A percentile compares a stretch with the other conserved stretches of the same genome.
Evolutionary conservation across 1,140 invertebrate genomes (phyloP).

Genomic region (Zaprionus vittiger): DNA sequence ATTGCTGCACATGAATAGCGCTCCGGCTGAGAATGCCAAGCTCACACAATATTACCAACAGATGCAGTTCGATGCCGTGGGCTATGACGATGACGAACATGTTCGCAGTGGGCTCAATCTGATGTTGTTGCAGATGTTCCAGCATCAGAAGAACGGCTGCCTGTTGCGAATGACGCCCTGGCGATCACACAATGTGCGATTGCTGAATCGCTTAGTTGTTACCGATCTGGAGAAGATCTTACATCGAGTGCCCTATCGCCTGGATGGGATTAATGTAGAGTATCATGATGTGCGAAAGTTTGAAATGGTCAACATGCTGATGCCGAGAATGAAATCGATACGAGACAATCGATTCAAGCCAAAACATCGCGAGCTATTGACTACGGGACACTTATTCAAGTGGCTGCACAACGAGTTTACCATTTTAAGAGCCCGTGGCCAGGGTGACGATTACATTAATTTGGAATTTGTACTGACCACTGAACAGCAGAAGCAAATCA

Average conservation of each 20-base stretch:
- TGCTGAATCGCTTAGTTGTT: conserved; percentile 60
- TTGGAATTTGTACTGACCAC: conserved; percentile 53
- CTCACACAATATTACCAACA: conserved; percentile 50
- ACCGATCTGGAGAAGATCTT: conserved; percentile 60
- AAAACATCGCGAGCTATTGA: conserved; percentile 26
- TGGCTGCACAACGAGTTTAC: conserved; percentile 63
- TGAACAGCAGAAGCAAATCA: not conserved
- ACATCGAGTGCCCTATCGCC: conserved; percentile 26
- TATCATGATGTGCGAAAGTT: conserved; percentile 73
- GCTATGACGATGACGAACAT: conserved; percentile 57
- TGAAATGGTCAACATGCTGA: conserved; percentile 66
- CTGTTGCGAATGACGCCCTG: conserved; percentile 52
- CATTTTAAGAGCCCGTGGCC: conserved; percentile 26
- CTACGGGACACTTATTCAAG: conserved; percentile 61
- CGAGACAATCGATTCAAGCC: not conserved
- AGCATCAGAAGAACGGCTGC: conserved; percentile 41
- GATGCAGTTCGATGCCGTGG: conserved; percentile 64
- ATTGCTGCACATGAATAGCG: conserved; percentile 42
- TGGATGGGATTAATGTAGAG: conserved; percentile 54
- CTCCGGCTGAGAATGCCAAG: not conserved
- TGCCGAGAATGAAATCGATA: not conserved
- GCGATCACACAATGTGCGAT: conserved; percentile 44
- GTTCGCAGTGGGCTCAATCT: conserved; percentile 32
- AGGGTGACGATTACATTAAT: conserved; percentile 67
- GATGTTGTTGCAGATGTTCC: conserved; percentile 52